Conservation (phyloP, 2,888 invertebrate species). For the Taphrorychus bicolor region DNA sequence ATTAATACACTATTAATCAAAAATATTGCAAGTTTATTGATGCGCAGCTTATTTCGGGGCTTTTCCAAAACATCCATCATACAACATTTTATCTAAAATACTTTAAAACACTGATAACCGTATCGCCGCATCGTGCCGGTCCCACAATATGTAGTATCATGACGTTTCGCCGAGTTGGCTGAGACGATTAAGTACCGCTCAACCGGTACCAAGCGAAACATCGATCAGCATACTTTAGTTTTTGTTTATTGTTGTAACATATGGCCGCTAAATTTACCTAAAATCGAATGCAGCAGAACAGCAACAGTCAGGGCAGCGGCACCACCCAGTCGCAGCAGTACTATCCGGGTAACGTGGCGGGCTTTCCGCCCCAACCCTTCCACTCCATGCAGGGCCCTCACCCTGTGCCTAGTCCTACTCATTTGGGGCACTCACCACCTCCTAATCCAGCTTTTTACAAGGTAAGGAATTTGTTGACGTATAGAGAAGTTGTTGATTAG, state of each 20-base stretch:
- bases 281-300: slow-evolving; percentile 57
- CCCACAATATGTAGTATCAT: background rate
- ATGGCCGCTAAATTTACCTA: background rate
- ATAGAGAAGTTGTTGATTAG: too few relatives aligned
- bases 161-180: background rate
- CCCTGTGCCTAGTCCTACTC: slow-evolving; percentile 62
- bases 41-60: background rate
- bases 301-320: slow-evolving; percentile 75
- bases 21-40: too few relatives aligned
- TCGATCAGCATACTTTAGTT: too few relatives aligned
- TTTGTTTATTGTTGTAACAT: background rate
- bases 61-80: background rate
- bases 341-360: slow-evolving; percentile 61
- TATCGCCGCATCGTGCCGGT: background rate
- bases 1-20: background rate
- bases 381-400: slow-evolving; percentile 62
- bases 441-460: slow-evolving; percentile 70
- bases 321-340: slow-evolving; percentile 75
- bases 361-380: slow-evolving; percentile 58
- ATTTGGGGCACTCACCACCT: slow-evolving; percentile 73
- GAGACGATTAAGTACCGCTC: background rate
- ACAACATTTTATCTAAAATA: background rate
- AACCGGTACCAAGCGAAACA: background rate
- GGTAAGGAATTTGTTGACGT: slow-evolving; percentile 57
- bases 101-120: background rate